Conservation (phyloP, 2,113 vertebrate genomes). For the Seriola rivoliana region DNA sequence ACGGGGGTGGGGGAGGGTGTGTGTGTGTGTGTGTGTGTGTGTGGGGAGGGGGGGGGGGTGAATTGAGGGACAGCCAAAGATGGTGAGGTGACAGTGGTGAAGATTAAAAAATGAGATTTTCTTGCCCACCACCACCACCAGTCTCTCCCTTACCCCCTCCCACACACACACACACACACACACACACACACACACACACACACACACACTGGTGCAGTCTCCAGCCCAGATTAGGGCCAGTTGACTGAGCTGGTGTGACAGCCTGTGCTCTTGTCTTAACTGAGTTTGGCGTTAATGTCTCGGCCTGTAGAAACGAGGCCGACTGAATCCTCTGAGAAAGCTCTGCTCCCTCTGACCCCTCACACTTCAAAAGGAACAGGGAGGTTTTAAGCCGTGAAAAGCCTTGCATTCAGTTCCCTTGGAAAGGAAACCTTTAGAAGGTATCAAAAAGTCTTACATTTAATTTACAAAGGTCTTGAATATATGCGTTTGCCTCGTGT, state of each 20-base stretch:
- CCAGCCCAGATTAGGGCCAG: constrained; percentile 58
- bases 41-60: not conserved
- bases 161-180: not conserved
- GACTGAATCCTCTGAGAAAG: constrained; percentile 29
- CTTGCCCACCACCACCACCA: not conserved
- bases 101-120: constrained; percentile 24
- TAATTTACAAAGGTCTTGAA: too few relatives aligned
- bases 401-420: too few relatives aligned
- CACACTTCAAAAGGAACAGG: fast-evolving
- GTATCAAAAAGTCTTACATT: too few relatives aligned
- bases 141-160: not conserved
- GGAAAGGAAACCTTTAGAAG: too few relatives aligned
- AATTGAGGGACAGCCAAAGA: not conserved
- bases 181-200: not conserved
- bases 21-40: too few relatives aligned
- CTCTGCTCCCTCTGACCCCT: not conserved
- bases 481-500: too few relatives aligned
- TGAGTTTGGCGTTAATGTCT: constrained; percentile 55
- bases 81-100: constrained; percentile 4
- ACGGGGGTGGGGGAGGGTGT: not conserved
- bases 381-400: too few relatives aligned
- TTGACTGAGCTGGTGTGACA: constrained; percentile 59
- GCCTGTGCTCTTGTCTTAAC: constrained; percentile 45
- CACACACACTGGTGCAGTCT: constrained; percentile 14
- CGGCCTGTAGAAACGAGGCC: constrained; percentile 8